Evolutionary conservation across 2,888 invertebrate genomes (phyloP), one percentile per base, ranked within the genome.

Genomic region (Agonopterix arenella): DNA sequence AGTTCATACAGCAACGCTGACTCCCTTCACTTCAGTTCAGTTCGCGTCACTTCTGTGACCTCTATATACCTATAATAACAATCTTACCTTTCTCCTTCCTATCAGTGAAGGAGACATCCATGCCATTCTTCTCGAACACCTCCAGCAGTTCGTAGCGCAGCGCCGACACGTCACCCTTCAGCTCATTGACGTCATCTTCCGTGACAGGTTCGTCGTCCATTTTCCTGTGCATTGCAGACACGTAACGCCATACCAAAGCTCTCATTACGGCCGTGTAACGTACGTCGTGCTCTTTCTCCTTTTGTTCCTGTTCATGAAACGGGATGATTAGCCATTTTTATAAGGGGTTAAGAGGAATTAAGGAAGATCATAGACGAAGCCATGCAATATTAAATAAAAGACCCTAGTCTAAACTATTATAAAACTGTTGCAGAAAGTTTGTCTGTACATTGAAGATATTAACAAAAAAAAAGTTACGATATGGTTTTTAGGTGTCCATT

Each of bases 61-160:
- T 28, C 28, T 28, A 28, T 28, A 1, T 4, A 18, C 18, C 18
- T 18, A 4, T 18, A 2, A 38, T n/a, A 4, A 40, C 2, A 18
- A 8, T 76, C 89, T 84, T 70, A 95, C 95, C 90, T 78, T 93
- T 94, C 65, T 95, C 95, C 66, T 93, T 94, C 46, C 91, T 91
- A 55, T 94, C 92, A 11, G 93, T 93, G 43, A 91, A 91, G 0
- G 94, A 93, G 0, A 95, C 93, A 72, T 96, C 94, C 94, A 96
- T 93, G 43, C 97, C 97, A 68, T 97, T 98, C 73, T 91, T 94
- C 57, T 93, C 93, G 46, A 98, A 92, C 37, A 98, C 95, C 63
- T 98, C 97, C 1, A 98, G 88, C 59, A 98, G 90, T 74, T 98
- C 98, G 70, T 95, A 98, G 59, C 97, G 92, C 90, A 98, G 93